Conservation (phyloP, 2,113 vertebrate species). For the Alethe castanea region DNA sequence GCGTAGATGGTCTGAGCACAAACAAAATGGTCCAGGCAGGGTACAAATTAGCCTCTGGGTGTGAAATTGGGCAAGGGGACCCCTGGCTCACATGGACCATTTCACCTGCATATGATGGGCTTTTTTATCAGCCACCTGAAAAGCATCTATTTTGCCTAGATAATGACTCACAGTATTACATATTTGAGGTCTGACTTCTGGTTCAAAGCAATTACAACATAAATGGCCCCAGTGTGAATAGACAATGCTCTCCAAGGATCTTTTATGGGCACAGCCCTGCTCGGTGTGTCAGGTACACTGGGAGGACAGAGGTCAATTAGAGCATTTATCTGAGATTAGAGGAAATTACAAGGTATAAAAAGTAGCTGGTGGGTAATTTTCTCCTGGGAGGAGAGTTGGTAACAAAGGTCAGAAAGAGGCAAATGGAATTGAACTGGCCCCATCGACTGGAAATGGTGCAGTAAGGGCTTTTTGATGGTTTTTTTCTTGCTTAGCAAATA, state of each 20-base stretch:
- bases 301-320: neutral
- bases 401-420: neutral
- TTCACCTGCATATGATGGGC: neutral
- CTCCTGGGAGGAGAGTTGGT: neutral
- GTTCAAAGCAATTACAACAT: neutral
- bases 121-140: neutral
- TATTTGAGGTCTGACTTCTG: neutral
- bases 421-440: neutral
- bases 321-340: neutral
- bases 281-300: accelerated
- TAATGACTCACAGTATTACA: neutral
- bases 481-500: conserved; percentile 21
- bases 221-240: neutral
- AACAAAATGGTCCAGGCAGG: neutral
- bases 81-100: neutral
- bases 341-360: neutral
- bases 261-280: neutral
- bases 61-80: neutral
- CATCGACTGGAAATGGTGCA: neutral
- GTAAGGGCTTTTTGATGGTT: neutral
- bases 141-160: neutral
- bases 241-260: neutral
- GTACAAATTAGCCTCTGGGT: neutral
- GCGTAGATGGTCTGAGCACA: neutral
- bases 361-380: neutral